Percentiles rank a stretch among this genome's conserved stretches.
Evolutionary conservation across 2,888 invertebrate species (phyloP).

Genomic region (Lasioglossum lativentre): DNA sequence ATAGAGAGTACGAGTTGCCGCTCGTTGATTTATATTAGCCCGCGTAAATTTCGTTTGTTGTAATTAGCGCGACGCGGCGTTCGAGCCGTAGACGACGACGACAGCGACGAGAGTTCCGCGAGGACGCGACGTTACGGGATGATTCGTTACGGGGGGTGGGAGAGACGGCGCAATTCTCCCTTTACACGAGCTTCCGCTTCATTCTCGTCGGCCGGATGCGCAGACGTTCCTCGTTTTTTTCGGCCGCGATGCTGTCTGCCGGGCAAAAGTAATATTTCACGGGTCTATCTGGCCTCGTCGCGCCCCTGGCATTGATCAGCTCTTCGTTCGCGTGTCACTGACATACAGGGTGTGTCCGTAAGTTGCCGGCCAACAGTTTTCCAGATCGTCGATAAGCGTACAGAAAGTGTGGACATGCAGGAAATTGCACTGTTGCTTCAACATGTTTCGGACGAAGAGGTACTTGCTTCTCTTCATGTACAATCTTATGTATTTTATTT

Average conservation of each 20-base stretch:
- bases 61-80: slow-evolving; percentile 45
- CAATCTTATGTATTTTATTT: not conserved
- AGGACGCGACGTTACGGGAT: not conserved
- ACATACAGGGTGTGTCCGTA: not conserved
- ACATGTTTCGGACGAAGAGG: not conserved
- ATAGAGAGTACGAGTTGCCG: not conserved
- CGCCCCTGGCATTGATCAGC: slow-evolving; percentile 63
- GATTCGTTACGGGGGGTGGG: not conserved
- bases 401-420: not conserved
- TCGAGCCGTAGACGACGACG: slow-evolving; percentile 3
- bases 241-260: slow-evolving; percentile 19
- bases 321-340: slow-evolving; percentile 34
- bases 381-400: not conserved
- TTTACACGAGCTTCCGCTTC: slow-evolving; percentile 21
- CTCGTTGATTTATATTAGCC: slow-evolving; percentile 22
- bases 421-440: not conserved
- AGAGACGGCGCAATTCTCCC: slow-evolving; percentile 25
- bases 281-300: slow-evolving; percentile 51
- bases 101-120: not conserved
- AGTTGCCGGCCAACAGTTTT: not conserved
- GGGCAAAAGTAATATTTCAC: slow-evolving; percentile 64
- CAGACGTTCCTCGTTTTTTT: slow-evolving; percentile 11
- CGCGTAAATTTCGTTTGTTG: slow-evolving; percentile 30
- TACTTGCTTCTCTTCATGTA: not conserved
- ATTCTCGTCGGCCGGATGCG: not conserved